Conservation (phyloP, 2,888 invertebrate genomes). For the Phoronis australis region DNA sequence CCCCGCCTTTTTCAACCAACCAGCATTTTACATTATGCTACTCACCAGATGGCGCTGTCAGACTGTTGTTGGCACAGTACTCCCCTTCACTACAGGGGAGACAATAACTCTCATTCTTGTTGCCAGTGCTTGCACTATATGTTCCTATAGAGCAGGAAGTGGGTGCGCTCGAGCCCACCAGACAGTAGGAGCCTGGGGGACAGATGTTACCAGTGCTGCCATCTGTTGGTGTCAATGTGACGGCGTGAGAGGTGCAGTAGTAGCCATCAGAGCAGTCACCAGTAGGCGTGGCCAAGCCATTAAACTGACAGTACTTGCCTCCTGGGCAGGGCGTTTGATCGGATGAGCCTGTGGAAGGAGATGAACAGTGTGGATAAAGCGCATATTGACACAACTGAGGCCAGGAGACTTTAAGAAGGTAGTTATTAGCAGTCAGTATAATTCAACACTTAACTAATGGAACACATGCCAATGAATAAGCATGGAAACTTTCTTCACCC, state of each 20-base stretch:
- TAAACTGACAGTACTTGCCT: conserved; percentile 38
- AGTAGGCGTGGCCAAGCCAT: conserved; percentile 31
- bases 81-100: conserved; percentile 32
- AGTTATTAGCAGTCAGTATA: no score
- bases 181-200: conserved; percentile 37
- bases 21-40: no score
- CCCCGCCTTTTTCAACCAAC: no score
- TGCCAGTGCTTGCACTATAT: conserved; percentile 28
- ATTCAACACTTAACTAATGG: no score
- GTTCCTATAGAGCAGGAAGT: conserved; percentile 35
- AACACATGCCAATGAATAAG: no score
- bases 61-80: conserved; percentile 33
- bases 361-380: no score
- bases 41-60: conserved; percentile 31
- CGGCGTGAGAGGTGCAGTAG: conserved; percentile 32
- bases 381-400: no score
- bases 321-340: conserved; percentile 36
- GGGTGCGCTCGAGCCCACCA: conserved; percentile 25
- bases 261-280: conserved; percentile 41
- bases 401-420: no score
- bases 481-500: no score
- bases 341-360: no score
- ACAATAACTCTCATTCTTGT: conserved; percentile 26
- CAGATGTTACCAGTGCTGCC: conserved; percentile 33
- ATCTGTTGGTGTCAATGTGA: conserved; percentile 23